Conservation (phyloP, 2,113 vertebrate genomes). For the Bos indicus region DNA sequence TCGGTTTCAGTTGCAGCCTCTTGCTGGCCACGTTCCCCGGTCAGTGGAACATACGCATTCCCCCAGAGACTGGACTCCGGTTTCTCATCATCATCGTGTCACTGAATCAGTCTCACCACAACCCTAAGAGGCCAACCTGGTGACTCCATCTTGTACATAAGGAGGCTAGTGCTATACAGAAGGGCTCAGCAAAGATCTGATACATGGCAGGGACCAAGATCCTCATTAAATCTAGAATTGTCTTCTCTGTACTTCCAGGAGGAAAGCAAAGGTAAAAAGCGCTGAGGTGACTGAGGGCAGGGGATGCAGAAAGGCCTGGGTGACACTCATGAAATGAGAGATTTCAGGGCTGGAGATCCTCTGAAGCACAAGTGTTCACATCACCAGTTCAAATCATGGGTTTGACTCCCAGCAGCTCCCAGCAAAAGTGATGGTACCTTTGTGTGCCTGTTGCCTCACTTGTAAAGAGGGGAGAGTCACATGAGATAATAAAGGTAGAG, state of each 20-base stretch:
- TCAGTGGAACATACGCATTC: neutral
- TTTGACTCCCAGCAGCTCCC: neutral
- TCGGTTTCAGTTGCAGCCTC: neutral
- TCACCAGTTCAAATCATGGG: neutral
- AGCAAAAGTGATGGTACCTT: rapidly evolving
- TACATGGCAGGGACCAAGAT: neutral
- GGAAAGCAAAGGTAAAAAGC: neutral
- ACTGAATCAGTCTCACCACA: neutral
- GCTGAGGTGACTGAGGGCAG: rapidly evolving
- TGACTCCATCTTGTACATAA: neutral
- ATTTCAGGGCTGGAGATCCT: too few relatives aligned
- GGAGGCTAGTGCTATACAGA: neutral
- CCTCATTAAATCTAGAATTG: neutral
- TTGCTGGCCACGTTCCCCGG: neutral
- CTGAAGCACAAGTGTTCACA: neutral
- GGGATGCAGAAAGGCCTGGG: too few relatives aligned
- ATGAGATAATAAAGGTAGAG: neutral
- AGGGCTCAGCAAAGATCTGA: neutral
- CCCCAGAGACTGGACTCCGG: neutral
- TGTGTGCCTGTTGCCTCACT: neutral
- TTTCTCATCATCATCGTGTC: neutral
- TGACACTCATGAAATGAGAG: neutral
- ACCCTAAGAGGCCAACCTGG: neutral
- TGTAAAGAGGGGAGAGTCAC: neutral
- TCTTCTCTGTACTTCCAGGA: neutral